Conservation (phyloP, 2,888 invertebrate genomes). For the Sisyra terminalis region DNA sequence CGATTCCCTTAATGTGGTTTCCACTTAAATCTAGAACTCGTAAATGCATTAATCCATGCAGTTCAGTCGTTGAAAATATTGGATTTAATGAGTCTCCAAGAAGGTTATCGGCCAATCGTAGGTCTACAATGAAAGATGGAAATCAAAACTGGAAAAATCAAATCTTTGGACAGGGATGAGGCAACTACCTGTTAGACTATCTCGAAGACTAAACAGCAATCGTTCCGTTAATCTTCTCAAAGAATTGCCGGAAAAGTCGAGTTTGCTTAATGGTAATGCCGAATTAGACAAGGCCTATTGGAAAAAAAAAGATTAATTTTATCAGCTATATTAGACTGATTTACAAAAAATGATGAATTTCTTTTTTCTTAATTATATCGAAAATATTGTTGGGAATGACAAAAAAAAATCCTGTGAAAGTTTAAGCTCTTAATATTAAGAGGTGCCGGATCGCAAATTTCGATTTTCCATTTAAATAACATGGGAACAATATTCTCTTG, state of each 20-base stretch:
- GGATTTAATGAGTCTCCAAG: constrained; percentile 81
- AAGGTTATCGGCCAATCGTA: constrained; percentile 64
- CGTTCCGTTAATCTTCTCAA: constrained; percentile 64
- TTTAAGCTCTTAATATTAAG: too few relatives aligned
- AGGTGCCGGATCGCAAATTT: too few relatives aligned
- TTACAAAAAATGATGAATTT: too few relatives aligned
- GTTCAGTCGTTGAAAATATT: constrained; percentile 74
- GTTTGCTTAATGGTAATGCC: constrained; percentile 51
- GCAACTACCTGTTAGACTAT: constrained; percentile 29
- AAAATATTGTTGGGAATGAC: too few relatives aligned
- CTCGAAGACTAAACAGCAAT: constrained; percentile 46
- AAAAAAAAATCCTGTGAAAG: too few relatives aligned
- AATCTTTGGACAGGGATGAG: too few relatives aligned
- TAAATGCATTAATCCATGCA: constrained; percentile 57
- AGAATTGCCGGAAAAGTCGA: constrained; percentile 73
- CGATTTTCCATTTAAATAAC: too few relatives aligned
- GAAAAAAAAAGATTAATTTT: background rate
- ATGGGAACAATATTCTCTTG: too few relatives aligned
- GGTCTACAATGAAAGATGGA: too few relatives aligned
- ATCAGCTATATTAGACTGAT: too few relatives aligned
- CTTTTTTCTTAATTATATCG: too few relatives aligned
- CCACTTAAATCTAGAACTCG: constrained; percentile 61
- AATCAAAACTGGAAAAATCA: too few relatives aligned
- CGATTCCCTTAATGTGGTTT: constrained; percentile 66
- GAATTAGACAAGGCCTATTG: constrained; percentile 49